A percentile compares a stretch with the other conserved stretches of the same genome.
Evolutionary conservation across 2,888 invertebrate genomes (phyloP).

Genomic region (Chloroclysta siterata): DNA sequence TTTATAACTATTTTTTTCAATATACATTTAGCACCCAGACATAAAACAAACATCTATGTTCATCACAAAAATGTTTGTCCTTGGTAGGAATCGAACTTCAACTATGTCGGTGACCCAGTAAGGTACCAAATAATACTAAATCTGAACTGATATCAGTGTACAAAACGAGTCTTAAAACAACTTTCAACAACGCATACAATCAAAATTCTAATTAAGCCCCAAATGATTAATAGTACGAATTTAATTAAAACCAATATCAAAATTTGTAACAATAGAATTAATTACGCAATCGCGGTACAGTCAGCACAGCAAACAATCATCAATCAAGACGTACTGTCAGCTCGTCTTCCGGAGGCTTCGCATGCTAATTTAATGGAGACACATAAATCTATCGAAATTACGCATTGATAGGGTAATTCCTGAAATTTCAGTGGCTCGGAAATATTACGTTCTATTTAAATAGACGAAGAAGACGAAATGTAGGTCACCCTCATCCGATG

Average conservation of each 20-base stretch:
- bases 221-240: slow-evolving; percentile 31
- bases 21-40: too few relatives aligned
- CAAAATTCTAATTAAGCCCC: slow-evolving; percentile 30
- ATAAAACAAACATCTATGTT: too few relatives aligned
- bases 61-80: too few relatives aligned
- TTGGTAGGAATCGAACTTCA: too few relatives aligned
- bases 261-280: slow-evolving; percentile 34
- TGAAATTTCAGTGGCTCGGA: neutral
- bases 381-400: slow-evolving; percentile 44
- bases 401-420: slow-evolving; percentile 22
- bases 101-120: neutral
- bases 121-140: neutral
- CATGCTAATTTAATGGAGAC: slow-evolving; percentile 42
- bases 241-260: slow-evolving; percentile 36
- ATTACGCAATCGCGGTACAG: slow-evolving; percentile 40
- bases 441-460: neutral
- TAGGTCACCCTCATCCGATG: too few relatives aligned
- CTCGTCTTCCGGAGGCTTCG: slow-evolving; percentile 39
- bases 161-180: slow-evolving; percentile 19
- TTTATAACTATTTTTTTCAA: too few relatives aligned
- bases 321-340: slow-evolving; percentile 42
- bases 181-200: slow-evolving; percentile 31
- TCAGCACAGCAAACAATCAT: slow-evolving; percentile 40
- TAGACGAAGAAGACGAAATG: too few relatives aligned
- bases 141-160: slow-evolving; percentile 5